Conservation (phyloP, 1,140 invertebrate species). For the Drosophila mayri region DNA sequence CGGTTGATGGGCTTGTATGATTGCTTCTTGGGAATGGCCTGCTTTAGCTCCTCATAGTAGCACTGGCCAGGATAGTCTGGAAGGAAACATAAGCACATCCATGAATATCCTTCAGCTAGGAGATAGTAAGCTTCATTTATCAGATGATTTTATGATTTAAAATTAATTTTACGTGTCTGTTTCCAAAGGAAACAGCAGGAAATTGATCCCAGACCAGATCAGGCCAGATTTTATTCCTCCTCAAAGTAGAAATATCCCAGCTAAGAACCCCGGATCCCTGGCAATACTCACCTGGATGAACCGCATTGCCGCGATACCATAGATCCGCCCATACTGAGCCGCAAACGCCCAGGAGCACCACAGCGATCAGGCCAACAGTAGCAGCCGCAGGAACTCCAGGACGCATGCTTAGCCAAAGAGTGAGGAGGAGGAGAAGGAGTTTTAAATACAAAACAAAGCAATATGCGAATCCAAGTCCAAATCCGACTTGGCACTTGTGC, state of each 20-base stretch:
- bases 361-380: not conserved
- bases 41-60: constrained; percentile 76
- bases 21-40: constrained; percentile 77
- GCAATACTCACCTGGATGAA: constrained; percentile 65
- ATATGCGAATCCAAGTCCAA: constrained; percentile 15
- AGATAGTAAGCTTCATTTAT: too few species aligned
- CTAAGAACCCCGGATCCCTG: not conserved
- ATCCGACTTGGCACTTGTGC: constrained; percentile 52
- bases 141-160: too few species aligned
- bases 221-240: not conserved
- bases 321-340: constrained; percentile 47
- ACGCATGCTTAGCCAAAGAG: constrained; percentile 12
- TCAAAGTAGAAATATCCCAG: not conserved
- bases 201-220: too few species aligned
- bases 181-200: too few species aligned
- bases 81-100: too few species aligned
- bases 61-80: constrained; percentile 77
- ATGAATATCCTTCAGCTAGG: too few species aligned
- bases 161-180: too few species aligned
- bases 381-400: not conserved
- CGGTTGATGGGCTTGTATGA: constrained; percentile 79
- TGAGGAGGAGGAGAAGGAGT: not conserved
- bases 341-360: constrained; percentile 49
- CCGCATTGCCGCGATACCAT: constrained; percentile 72
- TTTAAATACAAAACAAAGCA: not conserved